Evolutionary conservation across 2,888 invertebrate genomes (phyloP).

Genomic region (Clepsis dumicolana): DNA sequence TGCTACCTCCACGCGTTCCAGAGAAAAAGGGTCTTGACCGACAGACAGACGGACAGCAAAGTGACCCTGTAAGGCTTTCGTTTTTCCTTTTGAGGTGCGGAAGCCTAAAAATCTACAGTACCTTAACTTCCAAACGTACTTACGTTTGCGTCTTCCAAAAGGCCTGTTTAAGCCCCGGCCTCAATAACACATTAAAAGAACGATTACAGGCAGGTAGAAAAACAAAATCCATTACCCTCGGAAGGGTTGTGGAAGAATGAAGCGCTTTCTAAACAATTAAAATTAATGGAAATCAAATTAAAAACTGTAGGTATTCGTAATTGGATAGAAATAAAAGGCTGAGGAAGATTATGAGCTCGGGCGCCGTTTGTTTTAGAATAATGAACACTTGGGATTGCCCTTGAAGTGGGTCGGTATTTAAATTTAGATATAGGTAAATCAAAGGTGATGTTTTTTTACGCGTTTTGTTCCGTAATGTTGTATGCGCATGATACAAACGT

Average conservation of each 20-base stretch:
- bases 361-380: background rate
- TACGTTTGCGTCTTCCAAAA: background rate
- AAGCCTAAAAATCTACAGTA: no score
- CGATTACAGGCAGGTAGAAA: slow-evolving; percentile 17
- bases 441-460: no score
- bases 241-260: slow-evolving; percentile 14
- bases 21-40: no score
- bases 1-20: no score
- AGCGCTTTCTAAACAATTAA: slow-evolving; percentile 27
- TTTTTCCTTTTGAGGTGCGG: no score
- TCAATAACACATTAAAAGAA: slow-evolving; percentile 26
- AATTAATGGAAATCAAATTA: slow-evolving; percentile 35
- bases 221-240: slow-evolving; percentile 23
- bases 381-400: background rate
- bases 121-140: background rate
- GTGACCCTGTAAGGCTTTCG: no score
- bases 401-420: no score
- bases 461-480: no score
- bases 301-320: slow-evolving; percentile 23
- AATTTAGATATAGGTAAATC: no score
- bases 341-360: slow-evolving; percentile 10
- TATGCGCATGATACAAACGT: no score
- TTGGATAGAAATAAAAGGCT: slow-evolving; percentile 10
- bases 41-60: no score
- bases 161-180: background rate